phyloP scores from a whole-genome alignment of 2,888 invertebrate genomes.

The Spodoptera picta region DNA sequence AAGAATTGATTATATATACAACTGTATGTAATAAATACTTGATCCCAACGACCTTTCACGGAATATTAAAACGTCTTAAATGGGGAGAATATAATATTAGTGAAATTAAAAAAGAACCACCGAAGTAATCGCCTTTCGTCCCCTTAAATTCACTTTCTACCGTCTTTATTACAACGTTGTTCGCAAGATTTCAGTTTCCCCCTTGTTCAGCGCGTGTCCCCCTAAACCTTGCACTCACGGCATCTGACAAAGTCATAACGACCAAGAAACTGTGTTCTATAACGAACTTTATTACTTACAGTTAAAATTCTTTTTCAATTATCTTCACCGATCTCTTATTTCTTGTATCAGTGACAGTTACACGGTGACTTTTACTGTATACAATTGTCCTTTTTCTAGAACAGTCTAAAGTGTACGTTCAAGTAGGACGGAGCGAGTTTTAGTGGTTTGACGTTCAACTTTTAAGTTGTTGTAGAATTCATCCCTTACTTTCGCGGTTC shows the following conservation, averaged over 20 bases:
- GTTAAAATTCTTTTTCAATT: constrained; percentile 82
- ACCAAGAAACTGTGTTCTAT: constrained; percentile 69
- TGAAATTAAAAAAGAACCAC: constrained; percentile 87
- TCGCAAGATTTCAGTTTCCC: constrained; percentile 88
- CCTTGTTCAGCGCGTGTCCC: constrained; percentile 84
- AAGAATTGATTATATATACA: constrained; percentile 34
- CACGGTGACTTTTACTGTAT: constrained; percentile 72
- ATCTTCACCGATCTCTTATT: constrained; percentile 50
- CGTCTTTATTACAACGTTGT: constrained; percentile 90
- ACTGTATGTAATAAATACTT: constrained; percentile 38
- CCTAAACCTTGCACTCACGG: constrained; percentile 75
- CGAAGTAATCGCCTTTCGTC: constrained; percentile 86
- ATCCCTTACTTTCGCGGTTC: constrained; percentile 71
- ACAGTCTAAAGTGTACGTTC: constrained; percentile 78
- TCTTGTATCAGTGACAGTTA: constrained; percentile 46
- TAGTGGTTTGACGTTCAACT: constrained; percentile 78
- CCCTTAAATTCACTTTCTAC: constrained; percentile 91
- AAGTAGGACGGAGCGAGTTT: constrained; percentile 82
- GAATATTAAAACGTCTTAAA: constrained; percentile 57
- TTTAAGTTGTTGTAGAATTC: constrained; percentile 76
- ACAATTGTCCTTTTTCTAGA: constrained; percentile 84
- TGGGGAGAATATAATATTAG: constrained; percentile 79
- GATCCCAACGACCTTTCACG: constrained; percentile 33
- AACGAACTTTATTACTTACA: constrained; percentile 74
- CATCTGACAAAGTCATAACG: constrained; percentile 77